Evolutionary conservation across 2,797 vertebrate genomes (phyloP), one percentile per base, ranked within the genome.

Genomic region (Sebastes steindachneri): DNA sequence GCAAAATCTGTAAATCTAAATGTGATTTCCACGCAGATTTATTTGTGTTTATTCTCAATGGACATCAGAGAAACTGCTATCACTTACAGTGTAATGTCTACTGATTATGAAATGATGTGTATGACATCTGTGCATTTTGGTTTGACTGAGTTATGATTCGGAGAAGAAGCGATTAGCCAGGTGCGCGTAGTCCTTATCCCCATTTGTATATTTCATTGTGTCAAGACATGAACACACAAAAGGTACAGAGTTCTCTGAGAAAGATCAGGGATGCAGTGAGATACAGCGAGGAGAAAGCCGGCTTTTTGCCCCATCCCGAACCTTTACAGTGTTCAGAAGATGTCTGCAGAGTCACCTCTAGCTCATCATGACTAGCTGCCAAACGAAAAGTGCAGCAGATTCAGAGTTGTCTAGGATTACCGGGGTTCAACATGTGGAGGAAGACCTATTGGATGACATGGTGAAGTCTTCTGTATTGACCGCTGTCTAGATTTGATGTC

Each of bases 361-460:
- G 14, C 48, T 70, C 26, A 19, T 74, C 25, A 66, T 77, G 29
- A 26, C 23, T 25, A 59, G 51, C 70, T 73, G 83, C 55, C 78
- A 75, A 37, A 76, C 15, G 31, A 73, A 53, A 84, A 77, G 68
- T 31, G 72, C 55, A 67, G 65, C 65, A 12, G 23, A 66, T 71
- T 73, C 70, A 14, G 58, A 60, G 64, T 45, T 0, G 14, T 81
- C 59, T 79, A 6, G 53, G 69, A 72, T 84, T 83, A 77, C 78
- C 9, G 14, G 15, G 57, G 75, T 75, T 86, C 79, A 79, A 58
- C 14, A 2, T 60, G 71, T 51, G 17, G 26, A 71, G 31, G 70
- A 86, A 62, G 59, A 70, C 68, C 55, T 76, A 68, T 55, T 71
- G 57, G 80, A 63, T 60, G 83, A 79, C 45, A 9, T 69, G 81